phyloP scores from a whole-genome alignment of 2,888 invertebrate species.

The Sicus ferrugineus region DNA sequence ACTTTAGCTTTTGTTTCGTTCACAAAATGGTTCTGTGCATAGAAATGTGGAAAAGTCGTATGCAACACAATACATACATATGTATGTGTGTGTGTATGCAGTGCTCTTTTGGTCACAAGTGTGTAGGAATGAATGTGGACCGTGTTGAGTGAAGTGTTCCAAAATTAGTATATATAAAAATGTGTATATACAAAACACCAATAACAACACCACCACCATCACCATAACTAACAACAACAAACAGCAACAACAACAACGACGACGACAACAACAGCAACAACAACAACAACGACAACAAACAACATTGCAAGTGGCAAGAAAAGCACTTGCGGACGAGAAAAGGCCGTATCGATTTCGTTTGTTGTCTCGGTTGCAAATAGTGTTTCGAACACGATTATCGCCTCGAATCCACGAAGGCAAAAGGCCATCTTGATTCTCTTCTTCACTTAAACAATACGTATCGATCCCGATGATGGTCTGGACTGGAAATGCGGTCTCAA shows the following conservation, averaged over 20 bases:
- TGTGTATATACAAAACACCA: not conserved
- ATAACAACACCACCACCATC: not conserved
- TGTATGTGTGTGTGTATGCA: slow-evolving; percentile 4
- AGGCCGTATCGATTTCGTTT: no score
- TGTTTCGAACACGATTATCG: no score
- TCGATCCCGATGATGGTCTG: no score
- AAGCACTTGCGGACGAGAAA: no score
- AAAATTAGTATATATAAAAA: slow-evolving; percentile 1
- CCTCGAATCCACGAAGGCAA: no score
- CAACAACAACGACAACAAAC: not conserved
- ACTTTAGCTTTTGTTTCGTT: no score
- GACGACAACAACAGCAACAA: slow-evolving; percentile 3
- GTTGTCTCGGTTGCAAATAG: no score
- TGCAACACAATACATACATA: not conserved
- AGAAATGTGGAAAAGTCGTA: not conserved
- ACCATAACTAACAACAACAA: not conserved
- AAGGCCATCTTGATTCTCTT: no score
- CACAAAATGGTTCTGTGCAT: no score
- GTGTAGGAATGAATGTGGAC: slow-evolving; percentile 14
- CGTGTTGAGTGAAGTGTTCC: slow-evolving; percentile 19
- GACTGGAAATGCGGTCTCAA: no score
- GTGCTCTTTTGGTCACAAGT: not conserved
- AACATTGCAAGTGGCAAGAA: not conserved
- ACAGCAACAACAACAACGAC: not conserved
- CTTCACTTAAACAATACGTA: no score